Conservation (phyloP, 2,888 invertebrate species). For the Ligdia adustata region DNA sequence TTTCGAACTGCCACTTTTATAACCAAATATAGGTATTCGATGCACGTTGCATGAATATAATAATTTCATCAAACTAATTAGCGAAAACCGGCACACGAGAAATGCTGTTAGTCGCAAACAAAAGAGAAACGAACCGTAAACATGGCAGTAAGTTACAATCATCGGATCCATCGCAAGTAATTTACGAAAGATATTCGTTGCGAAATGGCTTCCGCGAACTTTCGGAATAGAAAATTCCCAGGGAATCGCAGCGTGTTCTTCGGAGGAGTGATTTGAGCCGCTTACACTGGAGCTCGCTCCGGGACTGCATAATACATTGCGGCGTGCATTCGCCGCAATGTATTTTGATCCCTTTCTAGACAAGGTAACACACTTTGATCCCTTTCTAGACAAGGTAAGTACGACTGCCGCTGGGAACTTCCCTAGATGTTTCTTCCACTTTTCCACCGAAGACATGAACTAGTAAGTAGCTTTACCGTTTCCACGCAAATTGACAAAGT, state of each 20-base stretch:
- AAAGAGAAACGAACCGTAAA: slow-evolving; percentile 43
- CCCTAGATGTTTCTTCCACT: slow-evolving; percentile 74
- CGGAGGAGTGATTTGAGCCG: slow-evolving; percentile 74
- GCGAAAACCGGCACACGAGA: slow-evolving; percentile 24
- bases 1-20: slow-evolving; percentile 20
- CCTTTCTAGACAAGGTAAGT: slow-evolving; percentile 81
- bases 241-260: slow-evolving; percentile 65
- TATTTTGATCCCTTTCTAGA: slow-evolving; percentile 82
- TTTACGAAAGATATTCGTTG: slow-evolving; percentile 63
- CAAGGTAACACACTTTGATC: slow-evolving; percentile 83
- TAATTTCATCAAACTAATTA: slow-evolving; percentile 34
- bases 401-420: slow-evolving; percentile 74
- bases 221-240: slow-evolving; percentile 69
- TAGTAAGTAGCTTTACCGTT: slow-evolving; percentile 71
- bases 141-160: slow-evolving; percentile 56
- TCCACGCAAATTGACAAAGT: slow-evolving; percentile 77
- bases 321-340: slow-evolving; percentile 78
- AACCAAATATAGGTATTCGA: slow-evolving; percentile 18
- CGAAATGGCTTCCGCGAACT: slow-evolving; percentile 62
- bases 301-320: slow-evolving; percentile 82
- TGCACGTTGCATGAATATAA: slow-evolving; percentile 19
- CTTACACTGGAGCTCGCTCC: slow-evolving; percentile 68
- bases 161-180: slow-evolving; percentile 61
- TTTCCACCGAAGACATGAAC: slow-evolving; percentile 71
- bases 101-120: slow-evolving; percentile 28